Evolutionary conservation across 2,888 invertebrate species (phyloP), one percentile per base, ranked within the genome.

Genomic region (Cheilosia pagana): DNA sequence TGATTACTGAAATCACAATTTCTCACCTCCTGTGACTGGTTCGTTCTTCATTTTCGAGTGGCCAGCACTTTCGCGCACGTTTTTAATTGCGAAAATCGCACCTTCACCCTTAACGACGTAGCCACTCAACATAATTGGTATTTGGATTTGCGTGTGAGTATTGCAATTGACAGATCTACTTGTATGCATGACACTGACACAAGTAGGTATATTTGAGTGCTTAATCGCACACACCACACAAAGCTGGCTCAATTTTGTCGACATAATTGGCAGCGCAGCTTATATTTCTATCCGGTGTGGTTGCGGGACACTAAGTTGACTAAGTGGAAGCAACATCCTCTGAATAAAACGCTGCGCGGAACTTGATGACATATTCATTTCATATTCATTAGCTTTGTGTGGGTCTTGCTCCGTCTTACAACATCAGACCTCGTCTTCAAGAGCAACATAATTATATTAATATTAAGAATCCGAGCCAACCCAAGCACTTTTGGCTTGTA

Each of bases 71-170:
- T 39, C 31, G n/a, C 14, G 52, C 35, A 23, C 2, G 16, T 70
- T 74, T 78, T 78, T 78, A 68, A 74, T 83, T 78, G 43, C 72
- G 14, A 57, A 63, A 63, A 68, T 77, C 57, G 57, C 77, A 77
- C 65, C 67, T 82, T 63, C 57, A 59, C 50, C 62, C 71, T 65
- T 71, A 60, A 78, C 57, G 62, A 41, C 21, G 72, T 35, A 35
- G 72, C 48, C 82, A 83, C 82, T 83, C 78, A 8, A 68, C 52
- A 74, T 83, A 83, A 83, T 78, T 83, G 78, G 82, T 74, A 62
- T 78, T 78, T 45, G 68, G 55, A 50, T 55, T 57, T 59, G 6
- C 39, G 25, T 43, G n/a, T 43, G 21, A 65, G 65, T 16, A 52
- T 10, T 53, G 50, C 77, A 50, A 31, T 78, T 39, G 41, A 57